A percentile compares a stretch with the other conserved stretches of the same genome.
phyloP scores from a whole-genome alignment of 1,140 invertebrate species.

The Drosophila nigromelanica region DNA sequence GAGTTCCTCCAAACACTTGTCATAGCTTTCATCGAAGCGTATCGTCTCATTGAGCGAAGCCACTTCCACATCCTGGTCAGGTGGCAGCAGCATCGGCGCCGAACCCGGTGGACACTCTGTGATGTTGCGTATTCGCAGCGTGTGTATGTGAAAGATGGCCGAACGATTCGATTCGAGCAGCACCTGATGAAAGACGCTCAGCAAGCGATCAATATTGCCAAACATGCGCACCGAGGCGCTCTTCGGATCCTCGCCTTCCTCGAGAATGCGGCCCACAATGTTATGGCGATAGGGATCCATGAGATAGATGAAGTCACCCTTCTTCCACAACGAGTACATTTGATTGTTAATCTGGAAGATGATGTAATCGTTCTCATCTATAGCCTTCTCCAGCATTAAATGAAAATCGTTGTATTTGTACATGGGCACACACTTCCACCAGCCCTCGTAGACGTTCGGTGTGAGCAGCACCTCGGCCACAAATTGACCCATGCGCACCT shows the following conservation, averaged over 20 bases:
- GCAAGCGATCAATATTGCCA: constrained; percentile 60
- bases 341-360: constrained; percentile 79
- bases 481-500: constrained; percentile 73
- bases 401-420: constrained; percentile 75
- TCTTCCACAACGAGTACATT: constrained; percentile 77
- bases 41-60: constrained; percentile 72
- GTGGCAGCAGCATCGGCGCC: constrained; percentile 53
- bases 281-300: constrained; percentile 80
- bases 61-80: constrained; percentile 64
- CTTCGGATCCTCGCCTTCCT: constrained; percentile 64
- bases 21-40: constrained; percentile 74
- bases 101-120: constrained; percentile 63
- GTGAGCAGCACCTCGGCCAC: constrained; percentile 55
- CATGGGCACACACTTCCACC: constrained; percentile 78
- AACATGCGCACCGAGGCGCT: constrained; percentile 74
- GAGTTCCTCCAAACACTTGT: constrained; percentile 69
- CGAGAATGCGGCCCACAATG: constrained; percentile 62
- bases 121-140: constrained; percentile 59
- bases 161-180: constrained; percentile 74
- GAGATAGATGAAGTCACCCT: constrained; percentile 72
- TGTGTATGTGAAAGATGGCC: constrained; percentile 70
- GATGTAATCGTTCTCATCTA: constrained; percentile 58
- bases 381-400: constrained; percentile 54
- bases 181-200: constrained; percentile 74
- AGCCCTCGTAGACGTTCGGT: constrained; percentile 64